Base-by-base conservation (phyloP, 2,113 vertebrate genomes). In the Ciconia maguari region DNA sequence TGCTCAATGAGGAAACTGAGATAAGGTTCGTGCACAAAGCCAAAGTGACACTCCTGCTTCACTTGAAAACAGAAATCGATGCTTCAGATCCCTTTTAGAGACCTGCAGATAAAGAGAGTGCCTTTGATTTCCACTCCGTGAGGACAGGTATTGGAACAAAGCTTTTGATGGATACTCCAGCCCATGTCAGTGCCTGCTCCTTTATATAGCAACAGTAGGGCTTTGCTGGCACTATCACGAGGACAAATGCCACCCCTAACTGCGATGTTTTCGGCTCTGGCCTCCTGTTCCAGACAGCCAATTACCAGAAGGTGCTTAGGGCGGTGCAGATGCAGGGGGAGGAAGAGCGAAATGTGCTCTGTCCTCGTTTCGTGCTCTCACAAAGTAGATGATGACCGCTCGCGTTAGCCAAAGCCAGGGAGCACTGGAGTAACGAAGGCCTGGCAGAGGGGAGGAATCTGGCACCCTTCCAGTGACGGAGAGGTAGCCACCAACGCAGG, bases 241-340 rank as follows among this genome's bases (percentile, higher is more conserved):
- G 20, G 66, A 41, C 66, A 36, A 65, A 70, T 0, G 9, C 24
- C 27, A 15, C 46, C 44, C n/a, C 48, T 18, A 14, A 36, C 38
- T 0, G 3, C 0, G 3, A 26, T 2, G 18, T 10, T 48, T 38
- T 58, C 3, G 15, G 61, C 60, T 41, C 74, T 55, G 46, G 48
- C 46, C 48, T 51, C 41, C 16, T 7, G 34, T 4, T 48, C 13
- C 72, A 38, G 51, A 7, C 32, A 21, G 48, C 2, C 20, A 5
- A 17, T 68, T n/a, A 4, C 34, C 25, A 19, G 64, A 27, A 65
- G 78, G 57, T 41, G 44, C 49, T 62, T 12, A 55, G 36, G 66
- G 60, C 7, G 3, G 52, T 41, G 55, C 16, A 34, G 60, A 46
- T 25, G 41, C 29, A 16, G 27, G 7, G 27, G 57, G 34, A 38